Conservation (phyloP, 2,888 invertebrate species). For the Pyrochroa serraticornis region DNA sequence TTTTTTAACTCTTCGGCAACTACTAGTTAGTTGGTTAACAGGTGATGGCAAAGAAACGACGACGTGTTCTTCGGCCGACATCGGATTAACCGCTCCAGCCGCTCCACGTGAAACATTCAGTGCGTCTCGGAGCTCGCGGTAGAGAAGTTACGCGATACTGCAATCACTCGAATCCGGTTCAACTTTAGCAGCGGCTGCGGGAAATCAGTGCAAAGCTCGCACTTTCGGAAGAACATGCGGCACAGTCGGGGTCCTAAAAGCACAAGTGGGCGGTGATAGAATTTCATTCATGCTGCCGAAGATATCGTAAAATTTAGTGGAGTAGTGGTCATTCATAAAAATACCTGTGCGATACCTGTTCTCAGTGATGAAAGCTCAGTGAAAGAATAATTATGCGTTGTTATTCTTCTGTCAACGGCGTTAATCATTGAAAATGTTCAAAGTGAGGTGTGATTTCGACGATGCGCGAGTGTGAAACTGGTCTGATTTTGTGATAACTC, state of each 20-base stretch:
- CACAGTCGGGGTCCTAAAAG: too few relatives aligned
- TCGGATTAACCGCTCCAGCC: slow-evolving; percentile 46
- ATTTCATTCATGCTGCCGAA: too few relatives aligned
- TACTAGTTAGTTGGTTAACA: slow-evolving; percentile 38
- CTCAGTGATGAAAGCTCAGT: too few relatives aligned
- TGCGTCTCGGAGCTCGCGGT: slow-evolving; percentile 34
- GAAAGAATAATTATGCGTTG: slow-evolving; percentile 10
- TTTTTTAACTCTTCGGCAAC: slow-evolving; percentile 18
- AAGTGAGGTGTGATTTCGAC: slow-evolving; percentile 19
- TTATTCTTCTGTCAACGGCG: too few relatives aligned
- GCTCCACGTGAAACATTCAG: slow-evolving; percentile 47
- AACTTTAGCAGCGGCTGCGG: background rate
- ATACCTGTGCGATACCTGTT: too few relatives aligned
- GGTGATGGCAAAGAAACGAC: slow-evolving; percentile 43
- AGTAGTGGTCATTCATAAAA: too few relatives aligned
- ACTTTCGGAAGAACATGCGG: too few relatives aligned
- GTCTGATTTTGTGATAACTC: too few relatives aligned
- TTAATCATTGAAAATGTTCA: too few relatives aligned
- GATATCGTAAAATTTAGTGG: too few relatives aligned
- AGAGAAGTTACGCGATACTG: too few relatives aligned
- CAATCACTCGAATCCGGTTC: slow-evolving; percentile 13
- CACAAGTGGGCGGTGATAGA: too few relatives aligned
- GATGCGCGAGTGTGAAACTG: slow-evolving; percentile 28
- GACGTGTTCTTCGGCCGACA: slow-evolving; percentile 36
- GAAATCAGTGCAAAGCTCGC: slow-evolving; percentile 7